Base-by-base conservation (phyloP, 2,113 vertebrate species). In the Paramormyrops kingsleyae region DNA sequence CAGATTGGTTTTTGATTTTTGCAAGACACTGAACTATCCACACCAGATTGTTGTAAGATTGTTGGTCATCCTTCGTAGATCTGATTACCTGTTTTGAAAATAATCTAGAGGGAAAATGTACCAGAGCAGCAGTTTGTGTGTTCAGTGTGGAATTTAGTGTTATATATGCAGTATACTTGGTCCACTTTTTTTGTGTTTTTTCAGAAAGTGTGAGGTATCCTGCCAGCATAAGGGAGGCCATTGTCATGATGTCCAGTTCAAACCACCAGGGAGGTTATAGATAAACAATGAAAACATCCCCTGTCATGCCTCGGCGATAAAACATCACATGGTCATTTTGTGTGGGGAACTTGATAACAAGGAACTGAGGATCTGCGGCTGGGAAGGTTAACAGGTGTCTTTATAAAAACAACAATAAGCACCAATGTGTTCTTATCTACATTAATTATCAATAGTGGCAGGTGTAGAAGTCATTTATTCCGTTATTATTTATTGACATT, bases 231-330 rank as follows among this genome's bases (percentile, higher is more conserved):
- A 53, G 49, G 50, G 27, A 87, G 15, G 49, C 49, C 50, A 52
- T 86, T 50, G 47, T 52, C 24, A 47, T 52, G 5, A 27, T 31
- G n/a, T 27, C n/a, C 84, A 35, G n/a, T 27, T 31, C 10, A 87
- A 87, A 35, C 46, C n/a, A 19, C 39, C 24, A 27, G 27, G n/a
- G 12, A 87, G 31, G 24, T 35, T 35, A 87, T 50, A 50, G 50
- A 87, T 52, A 53, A 56, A 87, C 85, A 53, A 47, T 10, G 39
- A n/a, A 89, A 83, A 83, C 84, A 56, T 59, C 59, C 59, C 42
- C 50, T 47, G 83, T 86, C 89, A 87, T 42, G 46, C 83, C 12
- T 87, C 46, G 0, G 53, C 42, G 84, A 70, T 87, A 52, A 87
- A 87, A 52, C 59, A 90, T 46, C 42, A 66, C 31, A 47, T 17